These are phyloP conservation scores for Porites divaricata DNA, from an alignment of 92 coral and sea anemone species.

Conservation along the genomic window DNA sequence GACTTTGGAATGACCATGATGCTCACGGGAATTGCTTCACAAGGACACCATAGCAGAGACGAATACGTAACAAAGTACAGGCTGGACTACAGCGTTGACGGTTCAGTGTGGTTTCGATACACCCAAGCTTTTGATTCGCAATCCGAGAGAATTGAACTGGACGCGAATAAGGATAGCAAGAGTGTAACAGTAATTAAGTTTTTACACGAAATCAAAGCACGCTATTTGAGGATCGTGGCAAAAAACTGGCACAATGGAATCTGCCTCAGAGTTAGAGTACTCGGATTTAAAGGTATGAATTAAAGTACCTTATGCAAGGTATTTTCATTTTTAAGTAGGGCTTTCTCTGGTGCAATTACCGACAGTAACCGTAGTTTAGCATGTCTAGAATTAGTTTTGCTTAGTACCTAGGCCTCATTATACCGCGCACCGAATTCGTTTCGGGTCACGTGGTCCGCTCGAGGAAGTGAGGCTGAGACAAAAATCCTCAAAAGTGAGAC, in stretches of 20 bases:
- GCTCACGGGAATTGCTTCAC: slow-evolving; percentile 45
- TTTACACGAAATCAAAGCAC: slow-evolving; percentile 26
- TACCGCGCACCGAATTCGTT: too few relatives aligned
- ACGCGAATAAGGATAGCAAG: slow-evolving; percentile 8
- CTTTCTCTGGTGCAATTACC: too few relatives aligned
- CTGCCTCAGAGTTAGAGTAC: slow-evolving; percentile 23
- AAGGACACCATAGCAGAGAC: slow-evolving; percentile 68
- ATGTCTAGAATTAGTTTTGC: too few relatives aligned
- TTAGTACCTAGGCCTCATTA: too few relatives aligned
- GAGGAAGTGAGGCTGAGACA: too few relatives aligned
- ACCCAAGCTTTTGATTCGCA: background rate
- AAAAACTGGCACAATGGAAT: slow-evolving; percentile 22
- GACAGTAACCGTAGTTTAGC: too few relatives aligned
- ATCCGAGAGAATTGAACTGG: background rate
- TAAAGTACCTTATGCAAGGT: background rate
- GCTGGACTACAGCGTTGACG: slow-evolving; percentile 42
- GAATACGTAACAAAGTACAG: slow-evolving; percentile 54
- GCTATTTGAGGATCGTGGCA: slow-evolving; percentile 16
- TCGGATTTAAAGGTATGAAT: slow-evolving; percentile 10
- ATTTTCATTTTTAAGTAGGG: too few relatives aligned
- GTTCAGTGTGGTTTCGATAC: slow-evolving; percentile 35
- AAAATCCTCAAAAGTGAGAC: too few relatives aligned
- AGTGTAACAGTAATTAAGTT: background rate
- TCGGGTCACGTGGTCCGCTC: too few relatives aligned
- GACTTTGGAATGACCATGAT: slow-evolving; percentile 44